Base-by-base conservation (phyloP, 2,113 vertebrate species). In the Microtus pennsylvanicus region DNA sequence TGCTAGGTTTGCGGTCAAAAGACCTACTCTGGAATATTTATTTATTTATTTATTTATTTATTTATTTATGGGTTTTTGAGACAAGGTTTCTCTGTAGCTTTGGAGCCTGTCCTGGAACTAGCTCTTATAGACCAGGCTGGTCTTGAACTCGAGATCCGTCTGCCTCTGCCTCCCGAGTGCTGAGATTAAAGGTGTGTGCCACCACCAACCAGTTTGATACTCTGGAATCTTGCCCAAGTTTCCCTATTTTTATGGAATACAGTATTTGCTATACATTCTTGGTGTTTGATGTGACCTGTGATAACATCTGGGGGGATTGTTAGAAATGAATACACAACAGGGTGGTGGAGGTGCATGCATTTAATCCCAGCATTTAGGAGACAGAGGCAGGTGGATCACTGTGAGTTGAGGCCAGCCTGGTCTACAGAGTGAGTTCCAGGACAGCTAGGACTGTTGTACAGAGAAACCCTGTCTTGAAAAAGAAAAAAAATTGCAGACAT, bases 201-300 rank as follows among this genome's bases (percentile, higher is more conserved):
- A 58, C 55, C 55, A 58, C 55, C 17, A 6, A 5, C 5, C 0
- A 17, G 55, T 58, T 92, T 90, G 35, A 65, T 80, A 58, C 50
- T 97, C 76, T 94, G 83, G 90, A 38, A 87, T 78, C 47, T 47
- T 47, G 45, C 55, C 16, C 35, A 92, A 77, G 28, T 90, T 63
- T 93, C 52, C 69, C 87, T 3, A 24, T 91, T 21, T 77, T 12
- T n/a, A 80, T 78, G 77, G 63, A 10, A 30, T 69, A 33, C 7
- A 83, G 6, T 89, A 82, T 93, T 75, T 97, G 22, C 30, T 92
- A 5, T 72, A 28, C 7, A 76, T 3, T 65, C 42, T 95, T 80
- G 70, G 42, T 45, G 9, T 65, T 88, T 24, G 28, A 12, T 72
- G 3, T 63, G 42, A 9, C 72, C 61, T 88, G 1, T 92, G 91